Base-by-base conservation (phyloP, 2,888 invertebrate species). In the Cantharis rufa region DNA sequence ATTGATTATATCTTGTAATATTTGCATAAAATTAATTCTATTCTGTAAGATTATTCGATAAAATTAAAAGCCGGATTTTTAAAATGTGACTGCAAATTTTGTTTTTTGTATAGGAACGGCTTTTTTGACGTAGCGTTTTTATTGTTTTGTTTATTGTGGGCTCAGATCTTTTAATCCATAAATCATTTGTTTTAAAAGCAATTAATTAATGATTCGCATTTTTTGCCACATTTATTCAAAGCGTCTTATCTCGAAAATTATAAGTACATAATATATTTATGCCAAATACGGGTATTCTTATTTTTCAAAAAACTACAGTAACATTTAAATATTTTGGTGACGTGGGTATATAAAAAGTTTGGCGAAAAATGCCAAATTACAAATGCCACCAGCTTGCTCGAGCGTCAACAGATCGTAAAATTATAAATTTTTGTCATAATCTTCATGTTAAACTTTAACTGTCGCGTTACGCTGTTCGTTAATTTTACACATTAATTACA, bases 401-500 rank as follows among this genome's bases (percentile, higher is more conserved):
- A 69, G 69, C 68, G 64, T 66, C 64, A 24, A 66, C 11, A 66
- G 64, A 66, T 66, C 64, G 11, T 66, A 69, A 68, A 68, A 64
- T 15, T 72, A 64, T 63, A 62, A 72, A 72, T 72, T 61, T 61
- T 73, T 69, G 62, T 15, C 69, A 27, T 73, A 69, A 69, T 61
- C 27, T 27, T 62, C 62, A 27, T 62, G 73, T 73, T 69, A 16
- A 62, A 69, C 28, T 68, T 73, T 73, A 73, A 73, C 28, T 48
- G 69, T 73, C 62, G 64, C 64, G 64, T 48, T 18, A 64, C 16
- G 32, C 15, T 28, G 27, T 69, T 18, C 69, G 24, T 68, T 61
- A 15, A 27, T 69, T 73, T 73, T 68, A 73, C 69, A 73, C 68
- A 73, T 73, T 73, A 69, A 73, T 73, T 73, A 62, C 61, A 73